Base-by-base conservation (phyloP, 2,113 vertebrate genomes). In the Sphaerodactylus townsendi region DNA sequence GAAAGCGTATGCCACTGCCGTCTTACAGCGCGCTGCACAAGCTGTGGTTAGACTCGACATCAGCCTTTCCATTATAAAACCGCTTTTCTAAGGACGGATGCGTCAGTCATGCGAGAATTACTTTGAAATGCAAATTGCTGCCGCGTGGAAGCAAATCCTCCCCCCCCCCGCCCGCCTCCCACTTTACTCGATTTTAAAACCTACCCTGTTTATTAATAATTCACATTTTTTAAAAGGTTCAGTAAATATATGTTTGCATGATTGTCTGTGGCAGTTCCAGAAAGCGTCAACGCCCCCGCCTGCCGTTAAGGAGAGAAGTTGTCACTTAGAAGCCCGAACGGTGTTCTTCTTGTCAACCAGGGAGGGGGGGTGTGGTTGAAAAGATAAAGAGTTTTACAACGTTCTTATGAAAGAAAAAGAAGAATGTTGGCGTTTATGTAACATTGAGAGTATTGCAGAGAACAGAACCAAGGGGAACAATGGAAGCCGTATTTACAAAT, bases 211-310 rank as follows among this genome's bases (percentile, higher is more conserved):
- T 93, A 92, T 94, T 95, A 94, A 93, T 95, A 93, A 93, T 94
- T 92, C 93, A 92, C 92, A 92, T 93, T 93, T 93, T 86, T 93
- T 75, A 82, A 89, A 92, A 90, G 89, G 88, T 89, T 83, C 85
- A 83, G 84, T 91, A 93, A 95, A 94, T 92, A 90, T 82, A 86
- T 91, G 92, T 94, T 95, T 95, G 93, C 92, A 91, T 81, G 89
- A 88, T 93, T 86, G 91, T 90, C 92, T 93, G 87, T 92, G 93
- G 93, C 93, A 94, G 90, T 83, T 94, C 87, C 88, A 85, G 88
- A 93, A 92, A 94, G 87, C 88, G 82, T 93, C 91, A 88, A 93
- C 91, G 2, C 94, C 94, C 94, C 94, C 91, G 94, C 93, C 87
- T 25, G 28, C 88, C 82, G 87, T 79, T 80, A 77, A 71, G 75